Base-by-base conservation (phyloP, 1,140 invertebrate species). In the Pogonomyrmex californicus region DNA sequence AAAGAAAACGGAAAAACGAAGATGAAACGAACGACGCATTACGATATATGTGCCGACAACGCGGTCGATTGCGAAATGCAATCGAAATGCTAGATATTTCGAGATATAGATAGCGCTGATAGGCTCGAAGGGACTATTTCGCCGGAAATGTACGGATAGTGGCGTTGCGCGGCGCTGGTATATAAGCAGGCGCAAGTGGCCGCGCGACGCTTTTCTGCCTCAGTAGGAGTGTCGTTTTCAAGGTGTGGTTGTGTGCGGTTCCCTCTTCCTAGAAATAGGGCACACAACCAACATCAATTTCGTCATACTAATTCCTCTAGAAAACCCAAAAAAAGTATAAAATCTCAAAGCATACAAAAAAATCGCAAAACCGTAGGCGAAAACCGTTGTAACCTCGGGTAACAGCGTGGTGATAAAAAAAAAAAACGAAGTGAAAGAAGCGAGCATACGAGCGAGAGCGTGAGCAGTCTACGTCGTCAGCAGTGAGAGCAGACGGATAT, bases 201-300 rank as follows among this genome's bases (percentile, higher is more conserved):
- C 88, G 89, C 87, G 93, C 91, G 91, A 82, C 89, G 94, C 96
- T 58, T 96, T 79, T 96, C 96, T 96, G 96, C 96, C 96, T 96
- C 96, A 96, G 95, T 95, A 95, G 95, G 93, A 95, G 95, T 95
- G 96, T 96, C 95, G 94, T 94, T 93, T 96, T 95, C 94, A 96
- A 94, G 96, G 23, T 96, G 96, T 93, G 96, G 96, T 96, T 96
- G 96, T 96, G 96, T 96, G 58, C 41, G 51, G 65, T 93, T 95
- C 94, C 94, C 94, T 93, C 94, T 94, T 90, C 89, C 87, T 88
- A 76, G 41, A 94, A 96, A 96, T 96, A 97, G 97, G 97, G 97
- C 97, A 97, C 97, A 97, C 97, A 97, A 97, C 97, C 97, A 97
- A 97, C 96, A 95, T 95, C 95, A 96, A 96, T 96, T 97, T 96